Percentiles rank a stretch among this genome's conserved stretches.
These are phyloP conservation scores for Ceratina japonica DNA, from an alignment of 1,140 invertebrate genomes.

Conservation along the genomic window DNA sequence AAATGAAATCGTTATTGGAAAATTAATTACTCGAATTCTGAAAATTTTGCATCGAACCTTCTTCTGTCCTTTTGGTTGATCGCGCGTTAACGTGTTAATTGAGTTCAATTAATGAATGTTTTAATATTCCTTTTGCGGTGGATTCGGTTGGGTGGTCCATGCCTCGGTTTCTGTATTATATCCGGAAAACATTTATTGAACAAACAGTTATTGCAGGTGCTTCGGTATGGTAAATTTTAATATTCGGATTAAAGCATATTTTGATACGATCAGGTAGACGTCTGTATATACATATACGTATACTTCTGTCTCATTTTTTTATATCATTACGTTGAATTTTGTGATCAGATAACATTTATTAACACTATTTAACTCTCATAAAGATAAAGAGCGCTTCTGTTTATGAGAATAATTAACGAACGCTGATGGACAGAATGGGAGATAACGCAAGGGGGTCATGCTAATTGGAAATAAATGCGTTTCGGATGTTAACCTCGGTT, in stretches of 20 bases:
- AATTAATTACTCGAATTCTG: too few relatives aligned
- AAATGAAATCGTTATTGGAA: too few relatives aligned
- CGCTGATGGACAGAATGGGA: neutral
- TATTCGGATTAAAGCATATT: too few relatives aligned
- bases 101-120: constrained; percentile 37
- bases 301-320: too few relatives aligned
- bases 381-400: neutral
- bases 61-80: neutral
- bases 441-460: neutral
- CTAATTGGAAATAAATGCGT: constrained; percentile 31
- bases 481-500: neutral
- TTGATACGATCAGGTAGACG: too few relatives aligned
- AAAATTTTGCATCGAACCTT: neutral
- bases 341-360: neutral
- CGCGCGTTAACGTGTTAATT: constrained; percentile 49
- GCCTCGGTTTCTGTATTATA: neutral
- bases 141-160: constrained; percentile 6
- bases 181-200: neutral
- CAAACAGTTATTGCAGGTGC: neutral
- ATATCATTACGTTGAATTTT: too few relatives aligned
- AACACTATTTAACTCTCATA: neutral
- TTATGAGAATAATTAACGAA: neutral
- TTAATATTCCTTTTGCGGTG: constrained; percentile 1
- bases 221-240: too few relatives aligned
- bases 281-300: too few relatives aligned